phyloP scores from a whole-genome alignment of 2,888 invertebrate genomes.

The Agonopterix arenella region DNA sequence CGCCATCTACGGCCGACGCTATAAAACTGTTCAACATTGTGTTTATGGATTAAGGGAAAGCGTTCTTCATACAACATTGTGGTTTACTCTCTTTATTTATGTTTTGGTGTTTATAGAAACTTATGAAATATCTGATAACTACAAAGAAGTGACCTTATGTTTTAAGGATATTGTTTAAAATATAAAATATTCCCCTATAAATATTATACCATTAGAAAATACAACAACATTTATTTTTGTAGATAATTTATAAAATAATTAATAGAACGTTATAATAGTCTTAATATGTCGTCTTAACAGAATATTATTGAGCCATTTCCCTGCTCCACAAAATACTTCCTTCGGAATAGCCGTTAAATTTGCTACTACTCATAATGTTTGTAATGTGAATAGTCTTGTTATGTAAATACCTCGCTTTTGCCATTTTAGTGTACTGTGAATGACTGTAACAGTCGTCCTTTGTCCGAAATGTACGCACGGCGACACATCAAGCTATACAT shows the following conservation, averaged over 20 bases:
- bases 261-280: too few relatives aligned
- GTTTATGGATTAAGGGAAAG: conserved; percentile 8
- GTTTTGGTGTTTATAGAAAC: too few relatives aligned
- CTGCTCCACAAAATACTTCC: neutral
- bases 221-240: too few relatives aligned
- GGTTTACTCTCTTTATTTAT: too few relatives aligned
- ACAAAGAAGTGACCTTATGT: too few relatives aligned
- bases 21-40: conserved; percentile 6
- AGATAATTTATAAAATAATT: too few relatives aligned
- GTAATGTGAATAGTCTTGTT: conserved; percentile 22
- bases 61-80: neutral
- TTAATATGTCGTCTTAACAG: conserved; percentile 15
- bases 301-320: conserved; percentile 7
- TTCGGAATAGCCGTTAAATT: neutral
- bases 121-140: too few relatives aligned
- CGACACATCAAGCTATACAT: too few relatives aligned
- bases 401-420: conserved; percentile 22
- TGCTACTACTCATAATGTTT: conserved; percentile 14
- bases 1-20: conserved; percentile 18
- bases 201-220: too few relatives aligned
- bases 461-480: neutral
- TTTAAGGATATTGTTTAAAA: too few relatives aligned
- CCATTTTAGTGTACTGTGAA: conserved; percentile 26
- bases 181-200: too few relatives aligned
- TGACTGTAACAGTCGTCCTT: conserved; percentile 10